These are phyloP conservation scores for Drosophila percnosoma DNA, from an alignment of 2,888 invertebrate genomes.

Conservation along the genomic window DNA sequence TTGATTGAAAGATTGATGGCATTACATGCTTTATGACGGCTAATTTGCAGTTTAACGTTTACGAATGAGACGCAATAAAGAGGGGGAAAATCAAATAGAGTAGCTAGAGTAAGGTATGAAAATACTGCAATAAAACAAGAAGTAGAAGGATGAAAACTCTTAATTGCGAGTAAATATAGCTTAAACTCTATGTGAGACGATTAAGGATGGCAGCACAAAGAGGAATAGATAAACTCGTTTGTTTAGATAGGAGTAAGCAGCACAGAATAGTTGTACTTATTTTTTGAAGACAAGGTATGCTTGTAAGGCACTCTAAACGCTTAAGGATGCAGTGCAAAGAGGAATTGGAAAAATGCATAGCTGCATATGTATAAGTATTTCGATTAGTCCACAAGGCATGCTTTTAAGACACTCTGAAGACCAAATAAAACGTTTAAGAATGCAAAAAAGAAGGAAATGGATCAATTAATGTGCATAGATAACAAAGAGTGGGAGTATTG, in stretches of 20 bases:
- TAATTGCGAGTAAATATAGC: not conserved
- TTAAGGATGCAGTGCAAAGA: not conserved
- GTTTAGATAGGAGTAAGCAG: not conserved
- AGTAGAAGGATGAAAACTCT: not conserved
- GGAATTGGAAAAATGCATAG: not conserved
- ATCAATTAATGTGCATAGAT: not conserved
- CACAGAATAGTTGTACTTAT: not conserved
- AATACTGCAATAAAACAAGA: not conserved
- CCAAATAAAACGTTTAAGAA: not conserved
- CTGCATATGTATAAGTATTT: not conserved
- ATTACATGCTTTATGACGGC: not conserved
- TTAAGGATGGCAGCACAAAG: not conserved
- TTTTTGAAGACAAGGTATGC: no score
- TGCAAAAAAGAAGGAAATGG: not conserved
- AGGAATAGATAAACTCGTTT: not conserved
- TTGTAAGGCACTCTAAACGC: not conserved
- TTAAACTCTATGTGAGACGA: fast-evolving
- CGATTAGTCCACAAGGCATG: not conserved
- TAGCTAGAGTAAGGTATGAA: not conserved
- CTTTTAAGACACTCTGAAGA: not conserved
- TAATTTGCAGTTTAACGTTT: not conserved
- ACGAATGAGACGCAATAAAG: not conserved
- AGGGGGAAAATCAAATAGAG: not conserved
- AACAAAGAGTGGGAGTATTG: not conserved
- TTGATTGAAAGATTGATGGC: not conserved